Evolutionary conservation across 2,113 vertebrate species (phyloP), one percentile per base, ranked within the genome.

Genomic region (Pyrgilauda ruficollis): DNA sequence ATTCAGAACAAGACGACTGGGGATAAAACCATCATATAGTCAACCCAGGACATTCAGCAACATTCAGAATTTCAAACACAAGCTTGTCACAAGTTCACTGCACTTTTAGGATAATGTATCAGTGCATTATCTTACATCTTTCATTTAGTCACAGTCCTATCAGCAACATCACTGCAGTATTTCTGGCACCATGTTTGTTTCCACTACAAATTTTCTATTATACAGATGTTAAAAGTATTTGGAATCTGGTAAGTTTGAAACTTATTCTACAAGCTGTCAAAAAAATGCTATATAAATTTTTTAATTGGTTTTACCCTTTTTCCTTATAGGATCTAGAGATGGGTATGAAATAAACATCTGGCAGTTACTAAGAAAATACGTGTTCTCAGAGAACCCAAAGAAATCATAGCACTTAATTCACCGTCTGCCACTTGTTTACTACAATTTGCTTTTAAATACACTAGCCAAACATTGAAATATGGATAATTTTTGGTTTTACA

Each of bases 221-320:
- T 82, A 93, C 58, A 83, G 50, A 44, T 79, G 46, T 90, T 93
- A 87, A 89, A 97, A 93, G 31, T 56, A 58, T 84, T 74, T 90
- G 43, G 27, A 91, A 84, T 70, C 52, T 15, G 1, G 13, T 91
- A 82, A 93, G 66, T 75, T 88, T 87, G 70, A 96, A 92, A 93
- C 52, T 83, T 85, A 87, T 74, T 79, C 87, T 73, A 75, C 26
- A 80, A 87, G 30, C 70, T 88, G 85, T 91, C 73, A 75, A 85
- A 83, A 78, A 96, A 94, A 96, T 77, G 33, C 47, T 89, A 90
- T 74, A 90, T 69, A 89, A 61, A 89, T 95, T 76, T 91, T 93
- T 81, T 49, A 93, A 92, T 80, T 78, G 26, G 31, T 87, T 96
- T 72, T 39, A 64, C 26, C 13, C 11, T 35, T 91, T 95, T 79